Percentiles rank a stretch among this genome's conserved stretches.
phyloP scores from a whole-genome alignment of 2,797 vertebrate species.

The Myotis myotis region DNA sequence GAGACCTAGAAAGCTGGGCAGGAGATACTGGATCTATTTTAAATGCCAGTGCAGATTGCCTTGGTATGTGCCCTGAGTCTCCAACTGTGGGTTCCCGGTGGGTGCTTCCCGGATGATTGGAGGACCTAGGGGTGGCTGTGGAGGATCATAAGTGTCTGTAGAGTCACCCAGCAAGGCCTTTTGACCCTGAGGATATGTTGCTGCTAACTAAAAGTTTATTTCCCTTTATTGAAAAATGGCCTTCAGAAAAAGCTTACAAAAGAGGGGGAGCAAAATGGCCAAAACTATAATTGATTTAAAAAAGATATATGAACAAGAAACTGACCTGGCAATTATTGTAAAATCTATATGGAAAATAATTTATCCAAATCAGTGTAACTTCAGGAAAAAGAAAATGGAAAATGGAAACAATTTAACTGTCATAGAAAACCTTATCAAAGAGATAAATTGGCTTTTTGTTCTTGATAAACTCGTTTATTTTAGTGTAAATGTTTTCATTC shows the following conservation, averaged over 20 bases:
- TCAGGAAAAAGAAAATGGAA: slow-evolving; percentile 16
- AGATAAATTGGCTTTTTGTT: slow-evolving; percentile 43
- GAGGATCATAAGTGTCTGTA: background rate
- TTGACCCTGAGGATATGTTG: slow-evolving; percentile 40
- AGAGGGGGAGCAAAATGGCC: background rate
- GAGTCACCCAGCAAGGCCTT: background rate
- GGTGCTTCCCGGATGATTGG: background rate
- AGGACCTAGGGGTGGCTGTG: background rate
- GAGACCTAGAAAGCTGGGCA: background rate
- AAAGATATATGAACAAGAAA: background rate
- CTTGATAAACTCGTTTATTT: slow-evolving; percentile 26
- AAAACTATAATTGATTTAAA: background rate
- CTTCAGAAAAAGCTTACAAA: slow-evolving; percentile 26
- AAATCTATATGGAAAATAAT: slow-evolving; percentile 27
- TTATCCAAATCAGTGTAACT: background rate
- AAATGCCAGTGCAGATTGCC: background rate
- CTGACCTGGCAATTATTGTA: slow-evolving; percentile 12
- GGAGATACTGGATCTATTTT: background rate
- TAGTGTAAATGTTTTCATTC: background rate
- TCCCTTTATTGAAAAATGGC: slow-evolving; percentile 3
- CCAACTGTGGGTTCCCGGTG: background rate
- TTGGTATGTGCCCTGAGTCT: background rate
- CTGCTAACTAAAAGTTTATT: slow-evolving; percentile 24
- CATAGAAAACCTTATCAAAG: background rate
- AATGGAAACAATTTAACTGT: background rate